These are phyloP conservation scores for Falco columbarius DNA, from an alignment of 2,797 vertebrate species.

Conservation along the genomic window DNA sequence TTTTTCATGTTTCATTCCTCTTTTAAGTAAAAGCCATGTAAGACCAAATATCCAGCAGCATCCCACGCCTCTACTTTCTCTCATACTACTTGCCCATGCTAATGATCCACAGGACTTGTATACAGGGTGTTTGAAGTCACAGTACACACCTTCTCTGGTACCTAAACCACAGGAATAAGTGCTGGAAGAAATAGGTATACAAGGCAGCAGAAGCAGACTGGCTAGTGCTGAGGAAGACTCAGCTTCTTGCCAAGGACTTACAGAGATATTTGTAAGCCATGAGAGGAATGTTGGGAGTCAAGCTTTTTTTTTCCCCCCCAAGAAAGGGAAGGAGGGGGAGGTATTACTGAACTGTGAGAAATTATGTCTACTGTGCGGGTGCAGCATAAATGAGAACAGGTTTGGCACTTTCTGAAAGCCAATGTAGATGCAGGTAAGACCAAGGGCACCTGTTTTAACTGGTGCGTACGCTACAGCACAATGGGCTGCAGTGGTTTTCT, in stretches of 20 bases:
- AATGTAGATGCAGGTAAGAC: background rate
- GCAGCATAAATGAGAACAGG: background rate
- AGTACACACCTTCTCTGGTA: background rate
- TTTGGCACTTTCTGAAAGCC: background rate
- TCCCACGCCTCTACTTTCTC: background rate
- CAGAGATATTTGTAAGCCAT: background rate
- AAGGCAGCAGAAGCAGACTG: background rate
- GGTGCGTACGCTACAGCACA: background rate
- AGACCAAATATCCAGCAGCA: background rate
- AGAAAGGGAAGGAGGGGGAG: background rate
- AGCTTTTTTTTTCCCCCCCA: background rate
- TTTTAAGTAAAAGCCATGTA: background rate
- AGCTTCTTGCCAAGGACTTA: background rate
- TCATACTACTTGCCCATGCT: background rate
- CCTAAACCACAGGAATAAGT: background rate
- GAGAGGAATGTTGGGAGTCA: constrained; percentile 29
- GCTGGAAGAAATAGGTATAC: background rate
- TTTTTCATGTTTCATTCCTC: background rate
- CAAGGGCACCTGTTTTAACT: background rate
- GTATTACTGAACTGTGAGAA: background rate
- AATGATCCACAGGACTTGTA: background rate
- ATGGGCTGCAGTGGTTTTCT: background rate
- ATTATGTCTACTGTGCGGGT: background rate
- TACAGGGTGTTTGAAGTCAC: background rate
- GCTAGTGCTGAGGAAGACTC: background rate